Base-by-base conservation (phyloP, 1,140 invertebrate species). In the Hirudo medicinalis region DNA sequence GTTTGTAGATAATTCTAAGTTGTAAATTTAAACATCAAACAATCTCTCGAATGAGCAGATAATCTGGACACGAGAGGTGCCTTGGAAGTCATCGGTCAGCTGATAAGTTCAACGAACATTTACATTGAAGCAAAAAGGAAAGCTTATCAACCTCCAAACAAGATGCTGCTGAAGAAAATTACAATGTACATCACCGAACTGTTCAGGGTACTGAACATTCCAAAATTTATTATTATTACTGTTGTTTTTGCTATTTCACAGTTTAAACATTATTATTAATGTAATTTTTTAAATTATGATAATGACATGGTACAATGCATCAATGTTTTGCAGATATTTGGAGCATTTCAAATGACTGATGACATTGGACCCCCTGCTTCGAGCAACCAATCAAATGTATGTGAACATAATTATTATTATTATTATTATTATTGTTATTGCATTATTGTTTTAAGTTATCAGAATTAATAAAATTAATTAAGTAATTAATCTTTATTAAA, bases 51-150 rank as follows among this genome's bases (percentile, higher is more conserved):
- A 11, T 17, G 11, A 32, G 60, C 78, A 91, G 91, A 99, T 83
- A 97, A 95, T 79, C 87, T 99, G 71, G 93, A 99, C 82, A 99
- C 96, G 0, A 87, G 89, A 77, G 85, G 85, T 27, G 88, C 88
- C 0, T 79, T 99, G 43, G 92, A 97, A 77, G 83, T 84, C 8
- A 84, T 99, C 9, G 85, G 91, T 74, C 90, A 94, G 75, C 81
- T 97, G 67, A 87, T 98, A 8, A 85, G 87, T 3, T 82, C 86
- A 43, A 85, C 86, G 57, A 97, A 99, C 82, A 84, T 91, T 69
- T 98, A 97, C 79, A 86, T 95, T 68, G 74, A 78, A 54, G 76
- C 75, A 25, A 75, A 70, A 6, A 72, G 72, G 25, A 54, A 49
- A 22, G 71, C 66, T 17, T 72, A 71, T 2, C 75, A 75, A 70